Base-by-base conservation (phyloP, 1,140 invertebrate species). In the Pseudomyrmex flavicornis region DNA sequence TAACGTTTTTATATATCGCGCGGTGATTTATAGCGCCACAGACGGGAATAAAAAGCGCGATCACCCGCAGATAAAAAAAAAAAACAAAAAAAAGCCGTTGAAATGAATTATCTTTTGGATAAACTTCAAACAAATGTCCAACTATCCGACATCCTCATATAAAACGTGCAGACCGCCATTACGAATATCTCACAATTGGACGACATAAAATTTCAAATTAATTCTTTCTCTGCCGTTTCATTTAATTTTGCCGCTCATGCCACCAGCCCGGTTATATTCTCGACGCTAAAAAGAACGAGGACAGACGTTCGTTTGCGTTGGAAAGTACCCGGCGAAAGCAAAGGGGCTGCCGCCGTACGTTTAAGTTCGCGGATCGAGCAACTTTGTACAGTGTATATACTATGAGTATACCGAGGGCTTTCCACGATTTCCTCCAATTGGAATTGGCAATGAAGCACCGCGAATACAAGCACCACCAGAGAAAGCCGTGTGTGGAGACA, bases 361-460 rank as follows among this genome's bases (percentile, higher is more conserved):
- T 15, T 15, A 80, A 80, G 56, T 80, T n/a, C 20, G 66, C 59
- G 66, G 26, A 44, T 58, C n/a, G 75, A 44, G 48, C 26, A 80
- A 80, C 35, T 72, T 80, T 80, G 20, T 12, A 48, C 52, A 48
- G 76, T 48, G 46, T 86, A 35, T 3, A 3, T 35, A 84, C 70
- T 77, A 62, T 68, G 77, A 63, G 5, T 58, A 54, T 35, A 46
- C 13, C 48, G 54, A 44, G 54, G 75, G 75, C 77, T 88, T 80
- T 87, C 69, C 61, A 74, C 10, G 50, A 87, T 87, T 87, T 80
- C 44, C 50, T 35, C 15, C 10, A 66, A 79, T 74, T 79, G 58
- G 44, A 26, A n/a, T 54, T 84, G 69, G 65, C 68, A 88, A 77
- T 62, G 74, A 80, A 80, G 56, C 26, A 26, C 26, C 26, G 3